Evolutionary conservation across 2,113 vertebrate genomes (phyloP).

Genomic region (Sylvia atricapilla): DNA sequence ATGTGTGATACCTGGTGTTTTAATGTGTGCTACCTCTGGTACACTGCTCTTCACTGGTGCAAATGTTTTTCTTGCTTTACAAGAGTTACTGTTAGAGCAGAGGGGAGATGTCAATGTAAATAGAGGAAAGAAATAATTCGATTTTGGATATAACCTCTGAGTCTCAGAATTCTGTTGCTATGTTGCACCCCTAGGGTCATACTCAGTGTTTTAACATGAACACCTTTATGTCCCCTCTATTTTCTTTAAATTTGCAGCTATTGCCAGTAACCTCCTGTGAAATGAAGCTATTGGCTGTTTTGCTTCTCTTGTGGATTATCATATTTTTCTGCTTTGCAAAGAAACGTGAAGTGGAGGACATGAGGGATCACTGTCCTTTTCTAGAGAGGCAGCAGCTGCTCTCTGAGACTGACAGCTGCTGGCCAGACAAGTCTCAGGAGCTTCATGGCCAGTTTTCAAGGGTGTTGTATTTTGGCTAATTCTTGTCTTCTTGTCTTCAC

Average conservation of each 20-base stretch:
- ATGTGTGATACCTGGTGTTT: not conserved
- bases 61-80: not conserved
- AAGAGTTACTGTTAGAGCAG: not conserved
- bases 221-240: not conserved
- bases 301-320: not conserved
- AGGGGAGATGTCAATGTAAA: not conserved
- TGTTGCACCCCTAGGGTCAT: not conserved
- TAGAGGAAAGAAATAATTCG: not conserved
- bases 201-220: not conserved
- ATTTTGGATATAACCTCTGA: not conserved
- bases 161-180: not conserved
- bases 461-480: not conserved
- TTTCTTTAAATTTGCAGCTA: not conserved
- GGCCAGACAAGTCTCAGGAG: not conserved
- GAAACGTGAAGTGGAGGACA: not conserved
- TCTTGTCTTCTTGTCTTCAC: not conserved
- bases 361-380: not conserved
- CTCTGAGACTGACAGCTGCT: not conserved
- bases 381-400: not conserved
- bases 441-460: not conserved
- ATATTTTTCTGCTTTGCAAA: not conserved
- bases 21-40: not conserved
- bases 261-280: not conserved
- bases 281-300: not conserved
- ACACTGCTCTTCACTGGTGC: not conserved